Percentiles rank a stretch among this genome's conserved stretches.
Conservation (phyloP, 2,113 vertebrate genomes). For the Peromyscus maniculatus region DNA sequence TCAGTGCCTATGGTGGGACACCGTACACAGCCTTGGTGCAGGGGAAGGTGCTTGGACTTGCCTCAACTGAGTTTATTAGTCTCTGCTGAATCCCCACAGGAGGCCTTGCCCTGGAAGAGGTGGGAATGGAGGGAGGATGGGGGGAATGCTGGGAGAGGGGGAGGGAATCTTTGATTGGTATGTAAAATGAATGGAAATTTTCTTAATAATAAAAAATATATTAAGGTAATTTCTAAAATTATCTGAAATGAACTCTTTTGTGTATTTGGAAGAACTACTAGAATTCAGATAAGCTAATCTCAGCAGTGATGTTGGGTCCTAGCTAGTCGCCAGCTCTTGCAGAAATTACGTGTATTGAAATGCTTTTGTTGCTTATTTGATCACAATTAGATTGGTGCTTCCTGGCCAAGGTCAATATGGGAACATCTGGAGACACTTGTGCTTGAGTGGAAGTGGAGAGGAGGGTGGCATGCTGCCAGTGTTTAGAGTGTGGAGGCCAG, state of each 20-base stretch:
- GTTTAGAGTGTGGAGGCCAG: background rate
- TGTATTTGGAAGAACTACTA: background rate
- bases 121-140: too few species aligned
- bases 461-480: background rate
- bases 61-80: too few species aligned
- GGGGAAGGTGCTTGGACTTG: too few species aligned
- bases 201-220: background rate
- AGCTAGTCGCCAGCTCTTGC: background rate
- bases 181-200: too few species aligned
- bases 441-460: too few species aligned
- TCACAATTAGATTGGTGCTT: background rate
- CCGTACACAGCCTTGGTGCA: too few species aligned
- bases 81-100: too few species aligned
- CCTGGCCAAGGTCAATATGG: background rate
- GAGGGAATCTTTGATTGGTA: too few species aligned
- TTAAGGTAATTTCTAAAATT: background rate
- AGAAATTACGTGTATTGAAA: background rate
- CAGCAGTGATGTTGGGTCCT: background rate
- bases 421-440: background rate
- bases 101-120: too few species aligned
- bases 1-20: too few species aligned
- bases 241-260: background rate
- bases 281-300: background rate
- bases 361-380: background rate
- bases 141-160: too few species aligned